Percentiles rank a stretch among this genome's conserved stretches.
Evolutionary conservation across 2,113 vertebrate species (phyloP).

Genomic region (Leptobrachium leishanense): DNA sequence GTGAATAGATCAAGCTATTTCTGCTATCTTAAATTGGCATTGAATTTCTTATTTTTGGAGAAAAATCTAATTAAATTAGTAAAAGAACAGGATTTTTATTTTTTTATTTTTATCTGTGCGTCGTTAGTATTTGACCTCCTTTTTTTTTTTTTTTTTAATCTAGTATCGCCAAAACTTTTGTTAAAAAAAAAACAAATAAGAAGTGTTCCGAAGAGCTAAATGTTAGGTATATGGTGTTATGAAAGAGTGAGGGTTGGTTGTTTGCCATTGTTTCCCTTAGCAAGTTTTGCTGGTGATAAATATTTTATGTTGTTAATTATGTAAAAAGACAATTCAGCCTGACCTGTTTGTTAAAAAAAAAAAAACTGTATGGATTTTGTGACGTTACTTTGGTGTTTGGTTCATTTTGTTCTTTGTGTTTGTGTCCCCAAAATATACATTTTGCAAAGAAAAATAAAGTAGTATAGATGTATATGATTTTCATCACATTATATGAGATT

Average conservation of each 20-base stretch:
- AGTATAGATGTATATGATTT: too few species aligned
- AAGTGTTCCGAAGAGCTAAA: constrained; percentile 33
- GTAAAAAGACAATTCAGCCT: constrained; percentile 15
- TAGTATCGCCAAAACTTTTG: constrained; percentile 28
- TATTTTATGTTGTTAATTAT: constrained; percentile 25
- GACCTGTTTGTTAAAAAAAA: not conserved
- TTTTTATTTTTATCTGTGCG: too few species aligned
- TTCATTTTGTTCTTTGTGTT: constrained; percentile 1
- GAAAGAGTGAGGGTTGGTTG: constrained; percentile 26
- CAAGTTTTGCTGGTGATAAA: constrained; percentile 24
- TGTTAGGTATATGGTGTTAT: constrained; percentile 34
- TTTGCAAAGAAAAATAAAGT: too few species aligned
- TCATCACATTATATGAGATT: too few species aligned
- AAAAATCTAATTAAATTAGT: too few species aligned
- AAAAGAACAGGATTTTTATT: too few species aligned
- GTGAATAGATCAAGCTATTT: too few species aligned
- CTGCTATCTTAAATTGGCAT: too few species aligned
- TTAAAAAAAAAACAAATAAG: constrained; percentile 28
- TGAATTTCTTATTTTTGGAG: too few species aligned
- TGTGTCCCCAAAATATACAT: too few species aligned
- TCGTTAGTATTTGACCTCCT: too few species aligned
- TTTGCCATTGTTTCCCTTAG: not conserved
- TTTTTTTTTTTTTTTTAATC: constrained; percentile 26
- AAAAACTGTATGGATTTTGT: not conserved
- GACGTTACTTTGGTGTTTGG: not conserved